Percentiles rank a stretch among this genome's conserved stretches.
Conservation (phyloP, 1,140 invertebrate species). For the Drosophila santomea region DNA sequence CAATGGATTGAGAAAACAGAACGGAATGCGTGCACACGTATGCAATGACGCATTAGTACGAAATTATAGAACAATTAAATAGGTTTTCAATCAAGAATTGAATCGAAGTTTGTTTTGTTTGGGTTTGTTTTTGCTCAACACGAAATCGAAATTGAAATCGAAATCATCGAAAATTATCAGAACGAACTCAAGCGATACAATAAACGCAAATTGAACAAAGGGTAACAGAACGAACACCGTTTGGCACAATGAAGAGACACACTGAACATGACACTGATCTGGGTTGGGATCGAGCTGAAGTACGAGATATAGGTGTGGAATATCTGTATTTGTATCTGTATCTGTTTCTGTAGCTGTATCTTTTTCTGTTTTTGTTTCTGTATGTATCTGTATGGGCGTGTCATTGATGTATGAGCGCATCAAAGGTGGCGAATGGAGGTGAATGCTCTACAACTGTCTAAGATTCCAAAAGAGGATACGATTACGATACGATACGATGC, state of each 20-base stretch:
- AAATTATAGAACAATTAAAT: conserved; percentile 85
- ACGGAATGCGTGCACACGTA: conserved; percentile 84
- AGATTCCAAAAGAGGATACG: conserved; percentile 42
- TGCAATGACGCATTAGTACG: conserved; percentile 86
- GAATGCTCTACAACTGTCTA: conserved; percentile 53
- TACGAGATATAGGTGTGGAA: conserved; percentile 42
- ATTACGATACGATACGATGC: conserved; percentile 48
- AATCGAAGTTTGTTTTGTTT: conserved; percentile 72
- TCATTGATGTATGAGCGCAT: conserved; percentile 29
- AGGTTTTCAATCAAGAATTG: conserved; percentile 81
- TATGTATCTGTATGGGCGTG: conserved; percentile 33
- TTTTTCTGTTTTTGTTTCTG: conserved; percentile 35
- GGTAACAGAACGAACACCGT: conserved; percentile 60
- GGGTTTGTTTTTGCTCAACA: conserved; percentile 67
- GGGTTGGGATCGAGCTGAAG: conserved; percentile 54
- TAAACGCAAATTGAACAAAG: conserved; percentile 37
- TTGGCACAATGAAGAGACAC: conserved; percentile 66
- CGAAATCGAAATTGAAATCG: conserved; percentile 32
- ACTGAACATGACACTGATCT: conserved; percentile 65
- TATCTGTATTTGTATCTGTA: conserved; percentile 31
- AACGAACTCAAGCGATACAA: conserved; percentile 52
- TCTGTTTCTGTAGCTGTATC: conserved; percentile 48
- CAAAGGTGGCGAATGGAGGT: conserved; percentile 49
- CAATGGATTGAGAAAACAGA: conserved; percentile 84
- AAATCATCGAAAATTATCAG: conserved; percentile 37